Base-by-base conservation (phyloP, 1,140 invertebrate genomes). In the Cydia pomonella region DNA sequence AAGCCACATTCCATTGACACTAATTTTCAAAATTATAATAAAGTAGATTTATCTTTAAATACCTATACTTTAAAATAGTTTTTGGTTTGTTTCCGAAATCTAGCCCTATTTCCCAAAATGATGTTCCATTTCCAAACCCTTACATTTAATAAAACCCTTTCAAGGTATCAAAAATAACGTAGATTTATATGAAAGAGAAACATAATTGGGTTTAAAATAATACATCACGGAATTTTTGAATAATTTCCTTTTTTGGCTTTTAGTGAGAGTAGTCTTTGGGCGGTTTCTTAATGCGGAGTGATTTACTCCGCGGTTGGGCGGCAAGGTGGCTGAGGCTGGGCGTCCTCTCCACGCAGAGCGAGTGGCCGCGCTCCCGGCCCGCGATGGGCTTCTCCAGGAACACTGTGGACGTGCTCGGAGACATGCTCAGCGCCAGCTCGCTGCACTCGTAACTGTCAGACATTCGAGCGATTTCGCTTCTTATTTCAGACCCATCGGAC, bases 231-330 rank as follows among this genome's bases (percentile, higher is more conserved):
- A 23, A 10, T 12, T n/a, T 50, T 50, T 18, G 16, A 50, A 23
- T 59, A 0, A n/a, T 59, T 23, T 12, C 21, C 27, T 10, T 33
- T 33, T 44, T 33, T 13, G 25, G 50, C 3, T 73, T 59, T 59
- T 59, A 53, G 27, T 73, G 21, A 13, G 75, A 77, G 18, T 64
- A 53, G 47, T 82, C 79, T 76, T 83, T 84, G 44, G 79, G 73
- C 25, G 77, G 73, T 69, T 79, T 84, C 74, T 91, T 91, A 13
- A 89, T 72, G 16, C 88, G 83, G 16, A 91, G 81, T 1, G 89
- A 91, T 81, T 90, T 91, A 73, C 89, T 90, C 23, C 89, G 79
- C 3, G 87, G 89, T 75, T 88, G 87, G 23, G 83, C 69, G 41
- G 80, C 69, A 12, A 83, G 66, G 1, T 80, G 76, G 0, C 89